phyloP scores from a whole-genome alignment of 2,888 invertebrate genomes.

The Ectemnius cavifrons region DNA sequence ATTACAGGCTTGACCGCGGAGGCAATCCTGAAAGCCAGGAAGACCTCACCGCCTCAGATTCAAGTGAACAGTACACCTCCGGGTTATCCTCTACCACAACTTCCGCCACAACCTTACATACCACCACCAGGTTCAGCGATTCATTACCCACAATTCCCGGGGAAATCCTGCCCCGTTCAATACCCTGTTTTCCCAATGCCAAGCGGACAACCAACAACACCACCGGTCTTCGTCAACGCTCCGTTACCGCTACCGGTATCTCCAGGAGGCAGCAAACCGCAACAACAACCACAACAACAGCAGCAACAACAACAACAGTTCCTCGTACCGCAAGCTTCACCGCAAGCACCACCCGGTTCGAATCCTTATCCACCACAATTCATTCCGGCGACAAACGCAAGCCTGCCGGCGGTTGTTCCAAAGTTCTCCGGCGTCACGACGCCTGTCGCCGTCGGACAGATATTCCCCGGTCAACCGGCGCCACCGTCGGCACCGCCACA shows the following conservation, averaged over 20 bases:
- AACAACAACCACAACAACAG: neutral
- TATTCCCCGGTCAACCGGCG: no score
- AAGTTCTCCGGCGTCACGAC: slow-evolving; percentile 58
- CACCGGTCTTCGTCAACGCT: slow-evolving; percentile 36
- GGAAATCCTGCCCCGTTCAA: slow-evolving; percentile 64
- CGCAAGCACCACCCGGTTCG: slow-evolving; percentile 74
- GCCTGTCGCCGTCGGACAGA: slow-evolving; percentile 49
- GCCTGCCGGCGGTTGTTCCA: slow-evolving; percentile 58
- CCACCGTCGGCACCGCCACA: slow-evolving; percentile 48
- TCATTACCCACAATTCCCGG: slow-evolving; percentile 70
- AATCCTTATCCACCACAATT: slow-evolving; percentile 76
- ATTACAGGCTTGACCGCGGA: slow-evolving; percentile 73
- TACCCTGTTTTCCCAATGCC: slow-evolving; percentile 65
- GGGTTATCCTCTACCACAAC: slow-evolving; percentile 64
- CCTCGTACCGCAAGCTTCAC: slow-evolving; percentile 56
- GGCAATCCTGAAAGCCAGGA: slow-evolving; percentile 70
- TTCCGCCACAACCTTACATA: slow-evolving; percentile 75
- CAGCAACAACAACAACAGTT: slow-evolving; percentile 48
- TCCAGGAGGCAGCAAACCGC: neutral
- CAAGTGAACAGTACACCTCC: slow-evolving; percentile 44
- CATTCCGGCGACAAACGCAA: slow-evolving; percentile 60
- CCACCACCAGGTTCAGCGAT: slow-evolving; percentile 73
- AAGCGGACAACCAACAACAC: slow-evolving; percentile 36
- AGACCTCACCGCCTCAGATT: slow-evolving; percentile 61
- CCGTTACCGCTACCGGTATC: slow-evolving; percentile 13